Evolutionary conservation across 2,888 invertebrate species (phyloP), one percentile per base, ranked within the genome.

Genomic region (Oligia latruncula): DNA sequence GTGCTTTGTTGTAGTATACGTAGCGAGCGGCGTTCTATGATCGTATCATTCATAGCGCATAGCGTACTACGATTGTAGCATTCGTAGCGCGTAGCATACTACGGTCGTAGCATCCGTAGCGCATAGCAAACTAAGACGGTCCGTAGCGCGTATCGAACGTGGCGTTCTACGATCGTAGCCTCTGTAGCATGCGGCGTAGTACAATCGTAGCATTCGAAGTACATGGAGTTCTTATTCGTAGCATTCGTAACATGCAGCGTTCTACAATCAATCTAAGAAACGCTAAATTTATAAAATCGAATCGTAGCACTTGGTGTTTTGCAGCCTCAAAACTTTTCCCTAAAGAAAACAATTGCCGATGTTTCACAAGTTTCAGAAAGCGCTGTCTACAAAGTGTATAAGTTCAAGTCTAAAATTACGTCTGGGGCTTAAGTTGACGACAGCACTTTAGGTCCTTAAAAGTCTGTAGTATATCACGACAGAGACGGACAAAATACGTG

Each of bases 281-380:
- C 23, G 52, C 35, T 15, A 35, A 52, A 55, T 35, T 35, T 0
- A 23, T 35, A 52, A 5, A 52, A 35, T 17, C 23, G 15, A 55
- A 29, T 29, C 15, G 6, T 58, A 71, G 29, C 43, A 4, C 20
- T 5, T 15, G 9, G 20, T 75, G 43, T 35, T 43, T 29, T 46
- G 58, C 23, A 35, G 29, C 8, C 11, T 17, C 23, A 46, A 29
- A 46, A 11, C 11, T 2, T 43, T 35, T n/a, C 13, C 20, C 43
- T 15, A 35, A 15, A 8, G 5, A 55, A 84, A 71, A 71, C 81
- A 71, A 65, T 62, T 70, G 58, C 43, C 73, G 35, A 84, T 73
- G 43, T 84, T 79, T 58, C 62, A 52, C 58, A 68, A 85, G 81
- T 83, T 85, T 73, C 23, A n/a, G 40, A 73, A 72, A 72, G 62